Percentiles rank a stretch among this genome's conserved stretches.
Evolutionary conservation across 2,888 invertebrate species (phyloP).

Genomic region (Eupeodes luniger): DNA sequence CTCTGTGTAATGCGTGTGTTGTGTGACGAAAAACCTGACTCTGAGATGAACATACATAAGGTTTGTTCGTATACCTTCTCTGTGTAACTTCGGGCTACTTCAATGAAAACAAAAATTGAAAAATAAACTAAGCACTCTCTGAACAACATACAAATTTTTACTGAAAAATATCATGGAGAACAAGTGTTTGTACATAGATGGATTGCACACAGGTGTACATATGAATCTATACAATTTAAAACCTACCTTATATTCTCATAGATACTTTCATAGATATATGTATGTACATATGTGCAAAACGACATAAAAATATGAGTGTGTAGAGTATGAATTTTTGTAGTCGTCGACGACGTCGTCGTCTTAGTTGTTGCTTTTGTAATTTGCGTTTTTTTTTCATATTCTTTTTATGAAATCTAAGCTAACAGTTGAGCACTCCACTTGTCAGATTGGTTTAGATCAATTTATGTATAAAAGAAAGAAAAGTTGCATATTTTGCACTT

Average conservation of each 20-base stretch:
- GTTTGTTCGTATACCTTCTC: too few relatives aligned
- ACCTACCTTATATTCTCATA: background rate
- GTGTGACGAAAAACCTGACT: conserved; percentile 49
- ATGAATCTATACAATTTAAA: background rate
- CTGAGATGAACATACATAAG: background rate
- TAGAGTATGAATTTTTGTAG: background rate
- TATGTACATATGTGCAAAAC: background rate
- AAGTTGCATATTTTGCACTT: conserved; percentile 40
- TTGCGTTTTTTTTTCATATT: conserved; percentile 54
- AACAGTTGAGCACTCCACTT: conserved; percentile 60
- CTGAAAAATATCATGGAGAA: conserved; percentile 58
- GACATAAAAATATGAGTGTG: background rate
- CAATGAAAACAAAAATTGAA: conserved; percentile 21
- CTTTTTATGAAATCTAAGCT: conserved; percentile 42
- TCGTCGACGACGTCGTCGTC: background rate
- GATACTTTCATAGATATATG: too few relatives aligned
- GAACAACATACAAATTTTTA: conserved; percentile 34
- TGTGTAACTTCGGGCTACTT: conserved; percentile 43
- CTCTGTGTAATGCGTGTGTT: background rate
- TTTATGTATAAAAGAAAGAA: conserved; percentile 3
- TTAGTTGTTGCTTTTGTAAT: conserved; percentile 18
- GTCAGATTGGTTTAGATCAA: conserved; percentile 55
- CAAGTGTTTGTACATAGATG: conserved; percentile 66
- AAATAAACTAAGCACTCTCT: conserved; percentile 22
- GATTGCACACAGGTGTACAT: conserved; percentile 29